Evolutionary conservation across 64 coral and sea anemone genomes (phyloP), one percentile per base, ranked within the genome.

Genomic region (Dendrophyllia cribrosa): DNA sequence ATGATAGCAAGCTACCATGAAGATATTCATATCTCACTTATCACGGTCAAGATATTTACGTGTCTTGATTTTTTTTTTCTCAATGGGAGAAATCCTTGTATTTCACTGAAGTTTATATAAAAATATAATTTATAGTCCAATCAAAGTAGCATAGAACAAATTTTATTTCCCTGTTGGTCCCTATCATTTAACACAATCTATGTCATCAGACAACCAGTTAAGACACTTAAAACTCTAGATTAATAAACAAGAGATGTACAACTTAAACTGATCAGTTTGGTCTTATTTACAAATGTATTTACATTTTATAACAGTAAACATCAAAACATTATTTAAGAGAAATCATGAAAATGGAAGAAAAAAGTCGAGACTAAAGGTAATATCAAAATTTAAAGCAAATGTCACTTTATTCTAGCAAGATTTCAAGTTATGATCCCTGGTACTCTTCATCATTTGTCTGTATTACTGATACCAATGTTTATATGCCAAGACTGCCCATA

Each of bases 201-300:
- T 44, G 78, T 82, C 61, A 68, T 47, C 44, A 51, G 78, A 82
- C 58, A 84, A 67, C 46, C 45, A 20, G 25, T 24, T 51, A 66
- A 19, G 80, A 68, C 61, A 67, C 20, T 56, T 67, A 84, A 84
- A 67, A 84, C 26, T 49, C 62, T 49, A 67, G 44, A 84, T 67
- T 51, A 51, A 67, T 10, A 68, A 64, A 68, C 62, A 58, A 13
- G 17, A 84, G 58, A 67, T 68, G 51, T 84, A 84, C 80, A 84
- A 84, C 80, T 84, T 84, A 44, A 67, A 84, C 45, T 67, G 67
- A 84, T 84, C 80, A 84, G 80, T 43, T 43, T 67, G 44, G 45
- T 23, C 58, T 23, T 84, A 84, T 84, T 84, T 84, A 84, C 80
- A 84, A 84, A 20, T 65, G n/a, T 84, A 84, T 84, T 67, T 84